Conservation (phyloP, 2,113 vertebrate genomes). For the Elachura formosa region DNA sequence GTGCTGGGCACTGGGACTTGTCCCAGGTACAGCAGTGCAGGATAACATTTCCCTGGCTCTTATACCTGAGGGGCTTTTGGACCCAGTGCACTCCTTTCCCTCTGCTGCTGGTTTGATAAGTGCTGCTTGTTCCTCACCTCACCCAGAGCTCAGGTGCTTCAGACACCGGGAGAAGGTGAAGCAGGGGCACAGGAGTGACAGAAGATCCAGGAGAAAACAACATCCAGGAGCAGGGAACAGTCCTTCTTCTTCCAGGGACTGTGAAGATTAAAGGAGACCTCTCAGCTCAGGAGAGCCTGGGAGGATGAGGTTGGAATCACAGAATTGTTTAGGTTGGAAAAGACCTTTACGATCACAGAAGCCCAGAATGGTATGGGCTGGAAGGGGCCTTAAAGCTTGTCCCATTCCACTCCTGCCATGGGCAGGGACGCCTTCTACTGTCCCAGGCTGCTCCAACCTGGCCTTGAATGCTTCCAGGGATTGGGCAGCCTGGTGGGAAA, state of each 20-base stretch:
- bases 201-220: neutral
- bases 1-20: neutral
- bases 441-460: rapidly evolving
- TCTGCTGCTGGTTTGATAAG: neutral
- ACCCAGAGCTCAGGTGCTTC: neutral
- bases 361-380: neutral
- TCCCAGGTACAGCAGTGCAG: neutral
- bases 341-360: neutral
- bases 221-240: neutral
- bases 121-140: neutral
- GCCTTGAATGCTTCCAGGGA: neutral
- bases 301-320: neutral
- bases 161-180: neutral
- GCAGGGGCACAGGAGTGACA: neutral
- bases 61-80: neutral
- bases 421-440: neutral
- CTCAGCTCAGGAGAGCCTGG: neutral
- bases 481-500: neutral
- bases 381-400: neutral
- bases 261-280: neutral
- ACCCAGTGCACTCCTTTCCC: neutral
- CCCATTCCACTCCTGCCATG: neutral
- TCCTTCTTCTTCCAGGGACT: neutral
- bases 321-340: neutral
- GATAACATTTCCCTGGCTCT: neutral